These are phyloP conservation scores for Sweltsa coloradensis DNA, from an alignment of 1,140 invertebrate genomes.

Conservation along the genomic window DNA sequence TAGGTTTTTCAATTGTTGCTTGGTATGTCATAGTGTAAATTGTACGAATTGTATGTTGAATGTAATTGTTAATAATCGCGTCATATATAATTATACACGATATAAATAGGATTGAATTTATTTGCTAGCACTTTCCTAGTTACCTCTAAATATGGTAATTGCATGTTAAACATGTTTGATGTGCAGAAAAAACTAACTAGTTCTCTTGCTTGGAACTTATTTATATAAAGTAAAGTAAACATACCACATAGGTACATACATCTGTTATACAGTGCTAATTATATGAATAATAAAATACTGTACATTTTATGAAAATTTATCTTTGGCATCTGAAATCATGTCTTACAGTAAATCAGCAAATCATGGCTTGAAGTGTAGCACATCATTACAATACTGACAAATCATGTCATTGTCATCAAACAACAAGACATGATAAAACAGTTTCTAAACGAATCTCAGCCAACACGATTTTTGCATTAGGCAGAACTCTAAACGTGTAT, in stretches of 20 bases:
- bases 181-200: constrained; percentile 17
- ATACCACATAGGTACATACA: too few relatives aligned
- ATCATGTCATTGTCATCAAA: neutral
- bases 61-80: constrained; percentile 1
- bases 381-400: neutral
- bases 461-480: constrained; percentile 2
- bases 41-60: constrained; percentile 5
- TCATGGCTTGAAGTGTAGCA: neutral
- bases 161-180: constrained; percentile 25
- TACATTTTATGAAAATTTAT: constrained; percentile 4
- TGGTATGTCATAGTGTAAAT: constrained; percentile 2
- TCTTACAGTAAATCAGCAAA: neutral
- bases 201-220: constrained; percentile 23
- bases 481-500: neutral
- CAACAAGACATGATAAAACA: neutral
- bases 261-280: constrained; percentile 16
- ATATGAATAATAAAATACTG: constrained; percentile 12
- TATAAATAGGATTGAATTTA: constrained; percentile 8
- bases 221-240: constrained; percentile 8
- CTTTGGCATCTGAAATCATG: neutral
- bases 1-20: neutral
- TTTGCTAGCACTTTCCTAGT: constrained; percentile 10
- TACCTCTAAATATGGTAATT: constrained; percentile 11
- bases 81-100: neutral
- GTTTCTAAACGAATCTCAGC: neutral